phyloP scores from a whole-genome alignment of 1,140 invertebrate species.

The Vanessa atalanta region DNA sequence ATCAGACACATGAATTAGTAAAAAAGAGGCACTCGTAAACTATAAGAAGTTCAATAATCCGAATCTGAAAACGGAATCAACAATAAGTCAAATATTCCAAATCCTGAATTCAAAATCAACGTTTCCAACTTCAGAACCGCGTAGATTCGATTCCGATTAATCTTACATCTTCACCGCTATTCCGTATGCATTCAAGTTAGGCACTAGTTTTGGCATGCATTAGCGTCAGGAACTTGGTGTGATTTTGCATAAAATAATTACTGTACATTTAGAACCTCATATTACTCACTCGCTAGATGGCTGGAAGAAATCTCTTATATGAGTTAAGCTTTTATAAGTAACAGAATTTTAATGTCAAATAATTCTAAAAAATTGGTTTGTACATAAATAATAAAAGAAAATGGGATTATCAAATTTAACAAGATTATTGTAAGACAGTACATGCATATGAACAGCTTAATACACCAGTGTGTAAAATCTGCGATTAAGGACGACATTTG shows the following conservation, averaged over 20 bases:
- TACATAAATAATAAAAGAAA: too few relatives aligned
- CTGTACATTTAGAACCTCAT: constrained; percentile 22
- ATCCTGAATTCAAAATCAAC: constrained; percentile 44
- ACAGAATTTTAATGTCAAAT: too few relatives aligned
- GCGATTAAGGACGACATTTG: too few relatives aligned
- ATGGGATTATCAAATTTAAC: too few relatives aligned
- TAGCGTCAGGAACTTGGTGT: constrained; percentile 34
- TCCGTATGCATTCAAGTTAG: constrained; percentile 41
- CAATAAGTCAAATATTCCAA: constrained; percentile 19
- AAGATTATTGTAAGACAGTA: too few relatives aligned
- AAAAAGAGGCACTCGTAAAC: too few relatives aligned
- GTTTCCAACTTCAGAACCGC: constrained; percentile 29
- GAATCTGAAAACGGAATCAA: background rate
- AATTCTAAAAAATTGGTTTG: too few relatives aligned
- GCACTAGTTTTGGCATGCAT: constrained; percentile 48
- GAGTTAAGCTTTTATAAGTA: background rate
- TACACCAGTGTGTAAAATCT: too few relatives aligned
- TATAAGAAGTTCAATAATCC: too few relatives aligned
- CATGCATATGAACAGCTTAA: too few relatives aligned
- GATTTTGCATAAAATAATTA: constrained; percentile 37
- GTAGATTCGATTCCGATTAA: constrained; percentile 54
- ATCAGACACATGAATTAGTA: too few relatives aligned
- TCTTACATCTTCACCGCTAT: constrained; percentile 45
- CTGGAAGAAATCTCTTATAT: background rate
- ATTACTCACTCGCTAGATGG: background rate